A percentile compares a stretch with the other conserved stretches of the same genome.
Conservation (phyloP, 2,113 vertebrate genomes). For the Hepsetus odoe region DNA sequence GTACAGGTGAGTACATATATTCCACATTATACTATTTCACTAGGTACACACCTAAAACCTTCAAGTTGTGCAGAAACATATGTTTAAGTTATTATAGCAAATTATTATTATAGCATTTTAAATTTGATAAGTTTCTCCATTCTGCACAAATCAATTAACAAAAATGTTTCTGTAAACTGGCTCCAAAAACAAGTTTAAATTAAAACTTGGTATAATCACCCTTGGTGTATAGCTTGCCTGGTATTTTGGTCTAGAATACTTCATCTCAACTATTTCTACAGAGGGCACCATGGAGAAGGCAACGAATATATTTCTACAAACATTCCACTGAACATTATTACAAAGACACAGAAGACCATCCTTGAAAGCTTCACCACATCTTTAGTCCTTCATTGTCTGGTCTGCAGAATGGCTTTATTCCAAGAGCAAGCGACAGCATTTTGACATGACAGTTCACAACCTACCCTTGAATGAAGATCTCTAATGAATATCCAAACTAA, state of each 20-base stretch:
- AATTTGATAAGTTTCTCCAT: no score
- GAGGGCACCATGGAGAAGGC: no score
- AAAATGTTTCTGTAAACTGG: no score
- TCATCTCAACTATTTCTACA: background rate
- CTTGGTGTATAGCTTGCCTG: background rate
- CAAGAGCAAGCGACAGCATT: background rate
- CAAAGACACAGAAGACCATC: background rate
- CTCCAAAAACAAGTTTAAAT: no score
- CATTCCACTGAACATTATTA: background rate
- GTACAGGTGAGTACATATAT: background rate
- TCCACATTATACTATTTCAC: background rate
- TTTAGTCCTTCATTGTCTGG: background rate
- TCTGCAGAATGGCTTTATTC: background rate
- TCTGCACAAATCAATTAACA: no score
- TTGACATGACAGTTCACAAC: slow-evolving; percentile 8
- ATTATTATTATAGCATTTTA: no score
- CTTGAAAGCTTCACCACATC: background rate
- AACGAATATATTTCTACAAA: background rate
- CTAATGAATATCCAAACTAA: slow-evolving; percentile 16
- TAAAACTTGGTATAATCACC: no score
- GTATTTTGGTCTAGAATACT: background rate
- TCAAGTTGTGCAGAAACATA: no score
- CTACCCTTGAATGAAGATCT: slow-evolving; percentile 14
- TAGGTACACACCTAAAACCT: background rate
- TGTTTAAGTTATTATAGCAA: no score